Percentiles rank a stretch among this genome's conserved stretches.
Evolutionary conservation across 1,140 invertebrate genomes (phyloP).

Genomic region (Papilio helenus): DNA sequence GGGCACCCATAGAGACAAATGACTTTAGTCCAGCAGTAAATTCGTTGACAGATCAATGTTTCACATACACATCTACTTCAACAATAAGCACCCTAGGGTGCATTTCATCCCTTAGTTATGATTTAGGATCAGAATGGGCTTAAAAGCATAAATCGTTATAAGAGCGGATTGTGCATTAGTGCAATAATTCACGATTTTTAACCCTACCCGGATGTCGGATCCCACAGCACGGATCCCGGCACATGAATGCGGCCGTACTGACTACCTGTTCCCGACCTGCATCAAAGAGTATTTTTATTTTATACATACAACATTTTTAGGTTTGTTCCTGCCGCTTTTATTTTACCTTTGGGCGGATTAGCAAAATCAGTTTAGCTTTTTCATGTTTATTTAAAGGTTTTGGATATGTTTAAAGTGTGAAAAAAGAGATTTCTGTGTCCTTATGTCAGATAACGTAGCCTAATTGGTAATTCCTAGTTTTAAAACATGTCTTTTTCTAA

Average conservation of each 20-base stretch:
- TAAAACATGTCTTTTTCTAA: too few relatives aligned
- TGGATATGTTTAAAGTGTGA: neutral
- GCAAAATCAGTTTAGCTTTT: neutral
- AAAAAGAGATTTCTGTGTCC: neutral
- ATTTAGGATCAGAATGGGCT: constrained; percentile 42
- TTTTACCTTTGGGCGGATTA: neutral
- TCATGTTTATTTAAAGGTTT: neutral
- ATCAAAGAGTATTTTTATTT: constrained; percentile 38
- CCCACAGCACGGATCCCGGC: constrained; percentile 34
- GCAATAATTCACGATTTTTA: constrained; percentile 70
- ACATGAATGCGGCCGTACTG: constrained; percentile 47
- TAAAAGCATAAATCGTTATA: constrained; percentile 64
- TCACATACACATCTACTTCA: too few relatives aligned
- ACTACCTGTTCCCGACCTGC: constrained; percentile 43
- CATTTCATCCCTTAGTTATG: constrained; percentile 35
- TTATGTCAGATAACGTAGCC: too few relatives aligned
- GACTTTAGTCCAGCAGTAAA: neutral
- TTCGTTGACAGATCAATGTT: too few relatives aligned
- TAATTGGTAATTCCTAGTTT: too few relatives aligned
- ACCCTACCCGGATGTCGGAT: constrained; percentile 48
- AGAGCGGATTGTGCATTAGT: constrained; percentile 51
- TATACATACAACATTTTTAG: neutral
- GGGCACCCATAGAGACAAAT: neutral
- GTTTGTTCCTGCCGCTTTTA: neutral
- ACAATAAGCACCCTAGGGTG: constrained; percentile 16